Evolutionary conservation across 2,113 vertebrate species (phyloP).

Genomic region (Romanogobio albipinnatus): DNA sequence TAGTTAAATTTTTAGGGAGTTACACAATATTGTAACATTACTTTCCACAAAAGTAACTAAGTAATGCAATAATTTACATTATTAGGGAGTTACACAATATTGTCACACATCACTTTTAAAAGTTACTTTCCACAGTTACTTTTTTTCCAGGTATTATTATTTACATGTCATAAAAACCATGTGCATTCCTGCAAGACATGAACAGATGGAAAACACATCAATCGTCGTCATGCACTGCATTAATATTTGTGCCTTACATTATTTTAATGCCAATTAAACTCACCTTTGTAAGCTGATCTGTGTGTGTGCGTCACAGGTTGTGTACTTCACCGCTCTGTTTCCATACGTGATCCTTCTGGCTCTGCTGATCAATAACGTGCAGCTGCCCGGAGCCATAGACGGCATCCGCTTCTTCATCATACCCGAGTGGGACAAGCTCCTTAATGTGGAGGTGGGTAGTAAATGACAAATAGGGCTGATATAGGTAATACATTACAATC

Average conservation of each 20-base stretch:
- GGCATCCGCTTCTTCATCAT: conserved; percentile 78
- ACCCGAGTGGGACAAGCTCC: conserved; percentile 73
- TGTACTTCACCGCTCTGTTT: conserved; percentile 79
- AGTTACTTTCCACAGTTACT: too few species aligned
- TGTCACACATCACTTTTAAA: too few species aligned
- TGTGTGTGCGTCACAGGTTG: conserved; percentile 67
- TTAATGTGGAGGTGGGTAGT: conserved; percentile 68
- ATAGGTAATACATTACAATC: background rate
- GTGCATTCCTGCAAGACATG: background rate
- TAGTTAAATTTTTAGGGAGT: too few species aligned
- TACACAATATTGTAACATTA: too few species aligned
- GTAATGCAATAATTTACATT: too few species aligned
- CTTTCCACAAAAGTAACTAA: too few species aligned
- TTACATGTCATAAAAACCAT: background rate
- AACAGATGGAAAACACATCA: background rate
- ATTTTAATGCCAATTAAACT: background rate
- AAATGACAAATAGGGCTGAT: background rate
- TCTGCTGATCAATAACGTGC: conserved; percentile 76
- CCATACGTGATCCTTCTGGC: conserved; percentile 77
- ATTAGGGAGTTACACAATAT: too few species aligned
- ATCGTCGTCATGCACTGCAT: background rate
- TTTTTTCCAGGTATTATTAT: background rate
- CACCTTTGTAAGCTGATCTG: conserved; percentile 9
- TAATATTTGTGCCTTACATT: background rate
- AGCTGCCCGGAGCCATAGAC: conserved; percentile 74